These are phyloP conservation scores for Nebria salina DNA, from an alignment of 2,888 invertebrate species.

Conservation along the genomic window DNA sequence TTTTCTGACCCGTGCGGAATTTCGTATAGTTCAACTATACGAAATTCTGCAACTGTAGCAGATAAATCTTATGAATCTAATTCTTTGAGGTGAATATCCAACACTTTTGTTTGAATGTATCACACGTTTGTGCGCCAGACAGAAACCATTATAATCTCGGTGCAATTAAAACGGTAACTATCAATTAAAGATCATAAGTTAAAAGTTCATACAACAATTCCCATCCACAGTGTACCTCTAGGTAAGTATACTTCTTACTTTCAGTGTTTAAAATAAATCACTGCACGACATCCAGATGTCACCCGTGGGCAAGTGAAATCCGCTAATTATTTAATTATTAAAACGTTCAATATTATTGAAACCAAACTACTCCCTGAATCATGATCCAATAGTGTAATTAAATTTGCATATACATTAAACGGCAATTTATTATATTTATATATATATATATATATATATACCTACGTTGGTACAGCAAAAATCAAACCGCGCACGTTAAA, in stretches of 20 bases:
- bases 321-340: slow-evolving; percentile 45
- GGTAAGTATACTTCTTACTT: slow-evolving; percentile 23
- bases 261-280: slow-evolving; percentile 43
- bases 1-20: background rate
- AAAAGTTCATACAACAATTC: background rate
- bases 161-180: background rate
- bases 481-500: slow-evolving; percentile 20
- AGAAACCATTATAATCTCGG: background rate
- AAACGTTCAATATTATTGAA: slow-evolving; percentile 38
- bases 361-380: slow-evolving; percentile 37
- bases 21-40: background rate
- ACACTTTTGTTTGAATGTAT: background rate
- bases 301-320: slow-evolving; percentile 46
- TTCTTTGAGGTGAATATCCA: background rate
- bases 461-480: slow-evolving; percentile 10
- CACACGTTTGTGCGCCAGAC: background rate
- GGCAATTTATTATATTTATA: slow-evolving; percentile 36
- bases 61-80: background rate
- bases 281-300: slow-evolving; percentile 35
- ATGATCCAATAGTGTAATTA: slow-evolving; percentile 44
- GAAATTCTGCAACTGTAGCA: background rate
- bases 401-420: slow-evolving; percentile 44
- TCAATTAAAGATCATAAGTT: background rate
- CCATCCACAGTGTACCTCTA: background rate
- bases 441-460: background rate